Evolutionary conservation across 64 coral and sea anemone genomes (phyloP).

Genomic region (Montipora foliosa): DNA sequence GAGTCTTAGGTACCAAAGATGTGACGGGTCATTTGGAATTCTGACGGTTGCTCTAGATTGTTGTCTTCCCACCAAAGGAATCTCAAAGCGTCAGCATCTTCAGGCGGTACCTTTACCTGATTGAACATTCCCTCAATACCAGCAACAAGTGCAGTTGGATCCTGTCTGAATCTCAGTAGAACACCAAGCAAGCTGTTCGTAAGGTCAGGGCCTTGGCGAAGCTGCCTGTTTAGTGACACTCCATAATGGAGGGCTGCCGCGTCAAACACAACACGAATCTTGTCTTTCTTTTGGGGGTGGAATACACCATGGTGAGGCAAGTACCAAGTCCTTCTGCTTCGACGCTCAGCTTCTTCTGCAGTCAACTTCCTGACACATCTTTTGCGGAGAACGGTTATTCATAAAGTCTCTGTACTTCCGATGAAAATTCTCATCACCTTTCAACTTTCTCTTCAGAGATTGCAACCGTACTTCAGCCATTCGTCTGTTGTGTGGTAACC

Average conservation of each 20-base stretch:
- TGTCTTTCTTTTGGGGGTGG: too few species aligned
- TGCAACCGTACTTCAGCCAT: too few species aligned
- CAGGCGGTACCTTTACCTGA: constrained; percentile 54
- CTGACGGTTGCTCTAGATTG: constrained; percentile 25
- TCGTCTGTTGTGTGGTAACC: constrained; percentile 41
- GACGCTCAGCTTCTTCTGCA: too few species aligned
- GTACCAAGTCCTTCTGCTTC: too few species aligned
- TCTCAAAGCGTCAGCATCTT: constrained; percentile 67
- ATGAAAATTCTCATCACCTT: too few species aligned
- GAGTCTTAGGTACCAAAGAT: constrained; percentile 73
- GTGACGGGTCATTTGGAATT: constrained; percentile 78
- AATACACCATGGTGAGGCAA: too few species aligned
- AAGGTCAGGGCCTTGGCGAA: constrained; percentile 62
- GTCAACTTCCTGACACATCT: background rate
- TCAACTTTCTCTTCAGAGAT: too few species aligned
- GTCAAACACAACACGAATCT: constrained; percentile 8
- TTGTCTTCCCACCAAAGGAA: constrained; percentile 75
- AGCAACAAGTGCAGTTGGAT: constrained; percentile 47
- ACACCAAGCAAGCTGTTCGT: constrained; percentile 74
- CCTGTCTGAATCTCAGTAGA: constrained; percentile 68
- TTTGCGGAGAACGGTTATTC: constrained; percentile 23
- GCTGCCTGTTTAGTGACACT: constrained; percentile 43
- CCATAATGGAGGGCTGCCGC: constrained; percentile 17
- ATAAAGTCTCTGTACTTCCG: background rate
- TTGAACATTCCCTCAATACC: constrained; percentile 76